Base-by-base conservation (phyloP, 2,113 vertebrate species). In the Sterna hirundo region DNA sequence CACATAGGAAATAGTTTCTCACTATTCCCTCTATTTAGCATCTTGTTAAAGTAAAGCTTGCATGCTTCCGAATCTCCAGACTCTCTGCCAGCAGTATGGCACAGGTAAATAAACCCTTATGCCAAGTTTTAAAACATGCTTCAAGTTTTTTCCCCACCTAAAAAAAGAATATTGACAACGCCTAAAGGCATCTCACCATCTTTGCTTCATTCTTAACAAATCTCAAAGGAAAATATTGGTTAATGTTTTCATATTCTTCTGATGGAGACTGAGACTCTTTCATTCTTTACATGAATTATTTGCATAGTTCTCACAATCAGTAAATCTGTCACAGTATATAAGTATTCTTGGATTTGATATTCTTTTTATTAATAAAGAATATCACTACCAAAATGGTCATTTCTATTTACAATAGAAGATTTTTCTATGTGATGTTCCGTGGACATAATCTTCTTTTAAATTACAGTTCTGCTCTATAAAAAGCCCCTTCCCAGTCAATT, bases 71-170 rank as follows among this genome's bases (percentile, higher is more conserved):
- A 68, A 78, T n/a, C 74, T 68, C 78, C 54, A 57, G 81, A 57
- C 40, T 84, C 66, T 38, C 10, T 7, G 27, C 36, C 89, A 90
- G 55, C 65, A 92, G 71, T 36, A 64, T 71, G 78, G n/a, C 38
- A 84, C 88, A 96, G 83, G 91, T 92, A 80, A 94, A 94, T 64
- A 77, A 91, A 95, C 9, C 58, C 68, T 86, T 58, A 44, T 25
- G 55, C 62, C 69, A 83, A 86, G 69, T 40, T 78, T 77, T 58
- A 57, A 87, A 85, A 61, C n/a, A 52, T 9, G 16, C 23, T 83
- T 54, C 52, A 54, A 47, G 11, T 4, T 42, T 75, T 92, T 60
- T 80, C 36, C 36, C 58, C 70, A 7, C 77, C 88, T 82, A 81
- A 94, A 82, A 42, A 92, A 81, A 46, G 90, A 94, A 95, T 77